These are phyloP conservation scores for Mionectes macconnelli DNA, from an alignment of 2,113 vertebrate genomes.

Conservation along the genomic window DNA sequence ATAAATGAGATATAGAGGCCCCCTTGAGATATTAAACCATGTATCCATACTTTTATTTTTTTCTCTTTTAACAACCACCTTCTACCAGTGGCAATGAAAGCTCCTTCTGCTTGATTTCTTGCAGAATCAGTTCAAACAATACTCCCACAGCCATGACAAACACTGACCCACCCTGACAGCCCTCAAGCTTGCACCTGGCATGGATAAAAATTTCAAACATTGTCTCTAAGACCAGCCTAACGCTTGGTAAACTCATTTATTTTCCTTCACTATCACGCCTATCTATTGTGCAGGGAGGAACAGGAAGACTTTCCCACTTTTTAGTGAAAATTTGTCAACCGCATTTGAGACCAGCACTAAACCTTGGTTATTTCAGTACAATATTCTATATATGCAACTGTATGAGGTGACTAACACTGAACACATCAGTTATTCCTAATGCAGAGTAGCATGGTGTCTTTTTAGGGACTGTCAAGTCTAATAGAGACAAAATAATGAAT, in stretches of 20 bases:
- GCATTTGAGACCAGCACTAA: background rate
- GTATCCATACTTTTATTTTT: background rate
- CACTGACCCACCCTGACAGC: fast-evolving
- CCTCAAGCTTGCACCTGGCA: background rate
- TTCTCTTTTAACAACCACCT: background rate
- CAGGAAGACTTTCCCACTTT: background rate
- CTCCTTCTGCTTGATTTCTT: background rate
- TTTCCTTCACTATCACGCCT: background rate
- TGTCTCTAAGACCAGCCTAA: background rate
- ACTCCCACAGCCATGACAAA: fast-evolving
- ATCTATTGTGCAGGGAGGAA: background rate
- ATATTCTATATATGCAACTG: background rate
- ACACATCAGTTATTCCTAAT: constrained; percentile 3
- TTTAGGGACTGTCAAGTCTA: background rate
- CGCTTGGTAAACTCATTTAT: background rate
- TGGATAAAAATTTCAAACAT: background rate
- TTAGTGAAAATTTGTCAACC: background rate
- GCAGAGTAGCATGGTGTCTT: background rate
- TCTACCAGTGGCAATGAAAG: background rate
- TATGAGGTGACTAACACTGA: background rate
- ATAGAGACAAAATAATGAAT: background rate
- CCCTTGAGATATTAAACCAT: background rate
- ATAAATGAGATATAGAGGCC: background rate
- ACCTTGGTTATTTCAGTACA: background rate
- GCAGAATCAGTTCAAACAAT: background rate